These are phyloP conservation scores for Microchirus variegatus DNA, from an alignment of 2,797 vertebrate species.

Conservation along the genomic window DNA sequence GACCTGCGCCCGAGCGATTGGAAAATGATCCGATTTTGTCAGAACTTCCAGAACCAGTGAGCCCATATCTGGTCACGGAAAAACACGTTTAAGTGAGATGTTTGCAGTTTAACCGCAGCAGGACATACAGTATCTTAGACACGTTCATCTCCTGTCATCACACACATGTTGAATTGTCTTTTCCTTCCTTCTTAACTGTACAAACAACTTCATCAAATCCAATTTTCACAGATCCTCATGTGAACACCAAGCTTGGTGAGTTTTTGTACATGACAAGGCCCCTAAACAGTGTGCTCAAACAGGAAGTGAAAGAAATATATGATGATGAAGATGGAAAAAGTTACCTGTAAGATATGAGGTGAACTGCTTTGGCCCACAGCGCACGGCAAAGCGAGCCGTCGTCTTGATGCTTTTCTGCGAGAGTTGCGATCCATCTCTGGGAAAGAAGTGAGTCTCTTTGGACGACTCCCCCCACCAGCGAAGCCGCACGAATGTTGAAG, in stretches of 20 bases:
- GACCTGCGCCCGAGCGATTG: constrained; percentile 87
- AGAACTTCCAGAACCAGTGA: constrained; percentile 90
- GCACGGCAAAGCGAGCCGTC: constrained; percentile 87
- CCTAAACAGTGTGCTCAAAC: no score
- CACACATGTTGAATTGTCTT: no score
- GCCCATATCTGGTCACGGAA: constrained; percentile 89
- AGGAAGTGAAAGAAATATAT: no score
- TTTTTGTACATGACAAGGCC: background rate
- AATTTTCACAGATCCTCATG: no score
- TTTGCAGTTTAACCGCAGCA: background rate
- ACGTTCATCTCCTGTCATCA: no score
- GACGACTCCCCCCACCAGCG: constrained; percentile 96
- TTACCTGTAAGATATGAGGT: constrained; percentile 92
- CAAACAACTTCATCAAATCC: no score
- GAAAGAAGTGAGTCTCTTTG: constrained; percentile 87
- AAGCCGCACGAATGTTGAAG: constrained; percentile 81
- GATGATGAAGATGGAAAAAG: background rate
- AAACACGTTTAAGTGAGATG: background rate
- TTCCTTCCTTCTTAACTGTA: no score
- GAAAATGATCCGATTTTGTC: constrained; percentile 87
- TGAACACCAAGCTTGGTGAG: no score
- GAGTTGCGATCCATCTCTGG: constrained; percentile 78
- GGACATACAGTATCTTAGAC: background rate
- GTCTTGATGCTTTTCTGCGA: constrained; percentile 83
- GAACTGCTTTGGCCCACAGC: constrained; percentile 92